Evolutionary conservation across 2,113 vertebrate genomes (phyloP).

Genomic region (Nibea coibor): DNA sequence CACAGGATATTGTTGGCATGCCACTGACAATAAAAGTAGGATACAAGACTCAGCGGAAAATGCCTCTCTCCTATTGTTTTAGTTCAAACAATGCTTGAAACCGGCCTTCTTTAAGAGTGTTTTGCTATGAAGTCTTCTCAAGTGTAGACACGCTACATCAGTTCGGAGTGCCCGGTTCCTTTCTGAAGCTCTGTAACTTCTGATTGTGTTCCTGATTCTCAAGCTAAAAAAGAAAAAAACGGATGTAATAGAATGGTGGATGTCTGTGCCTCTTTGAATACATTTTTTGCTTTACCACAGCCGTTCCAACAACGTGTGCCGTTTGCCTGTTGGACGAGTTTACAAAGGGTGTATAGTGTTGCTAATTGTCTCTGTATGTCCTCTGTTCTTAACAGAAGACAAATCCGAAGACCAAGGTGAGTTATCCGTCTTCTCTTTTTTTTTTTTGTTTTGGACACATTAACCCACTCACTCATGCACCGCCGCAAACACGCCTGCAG

Average conservation of each 20-base stretch:
- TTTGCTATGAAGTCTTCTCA: background rate
- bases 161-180: background rate
- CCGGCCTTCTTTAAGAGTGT: background rate
- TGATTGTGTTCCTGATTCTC: background rate
- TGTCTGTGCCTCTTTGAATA: slow-evolving; percentile 5
- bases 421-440: slow-evolving; percentile 11
- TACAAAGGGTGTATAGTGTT: slow-evolving; percentile 9
- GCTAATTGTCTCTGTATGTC: slow-evolving; percentile 32
- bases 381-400: slow-evolving; percentile 4
- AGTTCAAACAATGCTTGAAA: slow-evolving; percentile 9
- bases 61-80: slow-evolving; percentile 25
- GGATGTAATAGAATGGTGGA: background rate
- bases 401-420: slow-evolving; percentile 54
- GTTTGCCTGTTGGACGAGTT: background rate
- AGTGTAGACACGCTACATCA: background rate
- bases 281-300: background rate
- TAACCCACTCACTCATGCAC: background rate
- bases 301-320: background rate
- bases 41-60: slow-evolving; percentile 38
- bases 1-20: slow-evolving; percentile 59
- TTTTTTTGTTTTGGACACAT: slow-evolving; percentile 34
- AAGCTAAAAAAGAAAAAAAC: background rate
- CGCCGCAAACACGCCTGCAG: slow-evolving; percentile 22
- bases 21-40: slow-evolving; percentile 40
- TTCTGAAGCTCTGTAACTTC: background rate